Evolutionary conservation across 1,140 invertebrate species (phyloP), one percentile per base, ranked within the genome.

Genomic region (Zaprionus kolodkinae): DNA sequence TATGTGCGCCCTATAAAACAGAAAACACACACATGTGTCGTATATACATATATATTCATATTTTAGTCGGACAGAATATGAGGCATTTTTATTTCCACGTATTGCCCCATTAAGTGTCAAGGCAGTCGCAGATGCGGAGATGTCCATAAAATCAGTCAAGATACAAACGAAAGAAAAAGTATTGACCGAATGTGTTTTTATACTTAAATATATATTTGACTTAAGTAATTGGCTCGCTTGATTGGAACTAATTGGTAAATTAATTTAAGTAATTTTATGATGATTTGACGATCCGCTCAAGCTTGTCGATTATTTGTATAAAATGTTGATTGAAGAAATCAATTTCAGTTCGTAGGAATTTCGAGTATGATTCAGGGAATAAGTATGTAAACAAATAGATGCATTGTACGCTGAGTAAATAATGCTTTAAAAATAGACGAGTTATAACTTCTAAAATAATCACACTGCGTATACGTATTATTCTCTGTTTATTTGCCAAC

Each of bases 1-100:
- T 73, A 70, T 70, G 59, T 70, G 60, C 52, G 64, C 52, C 69
- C 48, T 38, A 71, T 59, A 57, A 43, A 21, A 21, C 21, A 21
- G 15, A 48, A 15, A 50, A 30, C 45, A 45, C 12, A 48, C 13
- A 50, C 17, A 56, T 45, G 25, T 62, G 11, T 7, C n/a, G n/a
- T 50, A 62, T 50, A 50, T 40, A 62, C n/a, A 7, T 50, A 62
- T 50, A 50, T 40, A 62, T 61, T n/a, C 21, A 11, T 40, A 45
- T 48, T 35, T 35, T 21, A 9, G 40, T 35, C 21, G 2, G 40
- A 10, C 59, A 25, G 67, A 52, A 66, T 59, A 43, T 66, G 33
- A 38, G 57, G 25, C 43, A 68, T 68, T 68, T 64, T 66, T 56
- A 66, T 57, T 27, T 66, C 54, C n/a, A 43, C 17, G 35, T 48